Conservation (phyloP, 1,140 invertebrate genomes). For the silkworm (Bombyx mori) region DNA sequence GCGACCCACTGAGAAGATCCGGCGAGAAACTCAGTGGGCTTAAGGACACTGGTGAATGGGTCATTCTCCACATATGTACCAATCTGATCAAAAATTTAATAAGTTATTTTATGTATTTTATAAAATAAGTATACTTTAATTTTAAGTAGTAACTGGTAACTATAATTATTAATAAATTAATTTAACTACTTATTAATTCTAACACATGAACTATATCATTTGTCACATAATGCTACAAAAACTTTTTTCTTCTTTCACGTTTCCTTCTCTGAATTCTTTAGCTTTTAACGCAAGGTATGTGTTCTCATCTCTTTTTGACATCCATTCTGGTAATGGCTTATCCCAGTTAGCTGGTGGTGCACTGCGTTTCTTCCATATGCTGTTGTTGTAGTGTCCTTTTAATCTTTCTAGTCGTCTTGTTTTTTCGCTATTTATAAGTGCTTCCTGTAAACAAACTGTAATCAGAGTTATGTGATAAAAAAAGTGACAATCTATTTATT, state of each 20-base stretch:
- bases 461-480: not conserved
- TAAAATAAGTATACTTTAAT: no score
- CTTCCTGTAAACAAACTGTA: conserved; percentile 65
- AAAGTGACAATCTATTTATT: no score
- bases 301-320: conserved; percentile 76
- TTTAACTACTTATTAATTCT: no score
- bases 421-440: conserved; percentile 81
- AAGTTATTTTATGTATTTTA: no score
- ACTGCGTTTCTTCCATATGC: conserved; percentile 83
- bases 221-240: conserved; percentile 58
- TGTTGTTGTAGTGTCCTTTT: conserved; percentile 78
- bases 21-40: no score
- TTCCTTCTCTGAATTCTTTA: conserved; percentile 73
- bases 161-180: no score
- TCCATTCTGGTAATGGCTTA: conserved; percentile 81
- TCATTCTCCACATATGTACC: no score
- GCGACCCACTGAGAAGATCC: no score
- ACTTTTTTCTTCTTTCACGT: conserved; percentile 29
- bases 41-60: no score
- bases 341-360: conserved; percentile 85
- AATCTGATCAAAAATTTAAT: no score
- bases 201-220: not conserved
- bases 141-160: no score
- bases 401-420: conserved; percentile 74
- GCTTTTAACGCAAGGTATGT: conserved; percentile 78